Percentiles rank a stretch among this genome's conserved stretches.
These are phyloP conservation scores for Meda fulgida DNA, from an alignment of 2,797 vertebrate genomes.

Conservation along the genomic window DNA sequence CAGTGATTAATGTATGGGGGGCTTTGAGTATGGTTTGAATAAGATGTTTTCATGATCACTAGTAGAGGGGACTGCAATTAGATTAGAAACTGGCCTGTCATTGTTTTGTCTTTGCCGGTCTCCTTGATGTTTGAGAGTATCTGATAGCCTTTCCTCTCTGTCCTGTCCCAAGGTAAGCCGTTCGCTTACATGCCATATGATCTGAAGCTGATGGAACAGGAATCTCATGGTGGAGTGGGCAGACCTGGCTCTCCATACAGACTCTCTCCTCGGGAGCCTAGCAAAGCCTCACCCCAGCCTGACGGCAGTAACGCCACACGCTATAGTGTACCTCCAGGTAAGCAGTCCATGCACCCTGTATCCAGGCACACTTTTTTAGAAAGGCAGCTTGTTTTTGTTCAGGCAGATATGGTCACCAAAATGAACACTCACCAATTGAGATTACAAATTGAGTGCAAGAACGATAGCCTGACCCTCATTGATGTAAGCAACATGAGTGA, in stretches of 20 bases:
- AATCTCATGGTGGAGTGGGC: slow-evolving; percentile 77
- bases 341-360: background rate
- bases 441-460: background rate
- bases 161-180: slow-evolving; percentile 82
- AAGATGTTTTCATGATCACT: background rate
- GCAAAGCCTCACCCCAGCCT: slow-evolving; percentile 85
- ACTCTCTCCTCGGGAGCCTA: slow-evolving; percentile 86
- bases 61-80: background rate
- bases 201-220: slow-evolving; percentile 89
- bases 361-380: background rate
- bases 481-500: background rate
- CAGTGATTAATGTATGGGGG: background rate
- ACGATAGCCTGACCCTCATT: background rate
- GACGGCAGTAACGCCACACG: slow-evolving; percentile 78
- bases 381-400: background rate
- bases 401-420: background rate
- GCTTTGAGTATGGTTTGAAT: background rate
- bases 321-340: slow-evolving; percentile 92
- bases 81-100: background rate
- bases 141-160: slow-evolving; percentile 46
- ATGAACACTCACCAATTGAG: background rate
- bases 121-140: slow-evolving; percentile 65
- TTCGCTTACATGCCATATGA: slow-evolving; percentile 88
- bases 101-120: slow-evolving; percentile 17
- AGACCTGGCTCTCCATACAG: slow-evolving; percentile 88